Evolutionary conservation across 2,888 invertebrate genomes (phyloP), one percentile per base, ranked within the genome.

Genomic region (Elegia similella): DNA sequence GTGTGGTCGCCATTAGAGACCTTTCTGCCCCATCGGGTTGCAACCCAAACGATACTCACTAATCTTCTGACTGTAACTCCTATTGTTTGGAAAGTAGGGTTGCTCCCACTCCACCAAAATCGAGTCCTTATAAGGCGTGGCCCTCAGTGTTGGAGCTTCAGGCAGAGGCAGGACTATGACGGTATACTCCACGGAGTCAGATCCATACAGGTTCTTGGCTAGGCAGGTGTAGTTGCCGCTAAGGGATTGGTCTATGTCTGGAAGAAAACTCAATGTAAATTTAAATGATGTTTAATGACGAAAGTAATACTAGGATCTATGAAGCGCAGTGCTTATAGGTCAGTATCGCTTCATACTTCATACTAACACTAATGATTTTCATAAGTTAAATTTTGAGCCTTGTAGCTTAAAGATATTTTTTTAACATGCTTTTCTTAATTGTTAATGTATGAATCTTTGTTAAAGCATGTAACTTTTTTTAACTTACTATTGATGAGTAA

Each of bases 141-240:
- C 90, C 64, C 94, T 93, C 50, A 96, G 86, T 60, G 92, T 88
- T 0, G 96, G 96, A 0, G 95, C 92, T 59, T 93, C 93, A 0
- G 96, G 96, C n/a, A 95, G 88, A 59, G 96, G 95, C 68, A 96
- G 93, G 0, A 97, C 96, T 58, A 94, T 92, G 38, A 98, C 92
- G 1, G 94, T 93, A 79, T 97, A 97, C 57, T 95, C 94, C 57
- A 97, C 95, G 50, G 95, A 95, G 78, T 97, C 97, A 29, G 95
- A 95, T 0, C 97, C 97, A 76, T 96, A 96, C 13, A 95, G 92
- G 83, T 98, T 98, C 78, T 95, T 95, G 7, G 95, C 95, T 10
- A 95, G 92, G 74, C 96, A 96, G 0, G 95, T 95, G 85, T 96
- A 96, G 92, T 96, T 96, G 42, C 96, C 96, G 62, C 95, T 94